Evolutionary conservation across 2,797 vertebrate species (phyloP).

Genomic region (Decapterus maruadsi): DNA sequence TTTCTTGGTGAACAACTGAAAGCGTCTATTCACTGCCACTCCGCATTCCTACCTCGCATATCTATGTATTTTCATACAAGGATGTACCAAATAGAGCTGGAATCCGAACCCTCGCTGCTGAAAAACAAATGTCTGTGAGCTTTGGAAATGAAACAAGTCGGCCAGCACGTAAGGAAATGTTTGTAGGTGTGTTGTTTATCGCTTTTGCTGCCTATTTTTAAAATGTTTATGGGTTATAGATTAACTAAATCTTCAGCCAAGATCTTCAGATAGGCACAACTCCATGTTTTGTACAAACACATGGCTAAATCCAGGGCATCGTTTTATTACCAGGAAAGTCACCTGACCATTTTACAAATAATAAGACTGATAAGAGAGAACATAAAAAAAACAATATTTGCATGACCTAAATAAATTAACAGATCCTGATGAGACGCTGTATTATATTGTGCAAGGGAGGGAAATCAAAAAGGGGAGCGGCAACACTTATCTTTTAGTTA

Average conservation of each 20-base stretch:
- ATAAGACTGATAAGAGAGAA: background rate
- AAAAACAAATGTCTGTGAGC: no score
- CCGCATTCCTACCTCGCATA: conserved; percentile 14
- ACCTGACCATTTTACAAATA: background rate
- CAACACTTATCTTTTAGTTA: conserved; percentile 28
- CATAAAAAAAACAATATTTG: conserved; percentile 9
- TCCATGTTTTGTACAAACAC: background rate
- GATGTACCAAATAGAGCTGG: background rate
- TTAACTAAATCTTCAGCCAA: background rate
- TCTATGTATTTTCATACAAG: background rate
- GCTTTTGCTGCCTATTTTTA: background rate
- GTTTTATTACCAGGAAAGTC: background rate
- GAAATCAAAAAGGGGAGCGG: conserved; percentile 1
- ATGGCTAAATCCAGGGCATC: background rate
- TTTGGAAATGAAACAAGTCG: background rate
- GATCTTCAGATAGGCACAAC: background rate
- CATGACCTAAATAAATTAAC: background rate
- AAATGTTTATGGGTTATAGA: background rate
- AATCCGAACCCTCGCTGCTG: background rate
- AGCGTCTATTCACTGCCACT: conserved; percentile 31
- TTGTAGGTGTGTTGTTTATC: background rate
- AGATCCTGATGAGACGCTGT: background rate
- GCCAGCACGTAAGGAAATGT: background rate
- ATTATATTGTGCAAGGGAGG: no score
- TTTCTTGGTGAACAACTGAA: conserved; percentile 43